A percentile compares a stretch with the other conserved stretches of the same genome.
Evolutionary conservation across 2,797 vertebrate species (phyloP).

Genomic region (Peromyscus attwateri): DNA sequence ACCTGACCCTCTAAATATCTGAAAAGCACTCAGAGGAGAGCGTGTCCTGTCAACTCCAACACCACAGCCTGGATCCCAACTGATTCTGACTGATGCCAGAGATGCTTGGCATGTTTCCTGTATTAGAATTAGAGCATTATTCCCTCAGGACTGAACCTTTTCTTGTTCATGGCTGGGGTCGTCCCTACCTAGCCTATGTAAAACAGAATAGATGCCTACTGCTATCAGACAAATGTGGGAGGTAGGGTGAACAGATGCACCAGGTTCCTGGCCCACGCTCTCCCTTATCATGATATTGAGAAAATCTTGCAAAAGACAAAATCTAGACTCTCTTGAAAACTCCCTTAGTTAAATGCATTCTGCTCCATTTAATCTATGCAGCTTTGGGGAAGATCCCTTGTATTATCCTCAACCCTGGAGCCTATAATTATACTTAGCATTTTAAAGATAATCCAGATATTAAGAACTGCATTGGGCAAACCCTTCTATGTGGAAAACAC

Average conservation of each 20-base stretch:
- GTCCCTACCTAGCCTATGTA: not conserved
- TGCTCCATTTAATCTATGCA: slow-evolving; percentile 29
- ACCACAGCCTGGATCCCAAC: not conserved
- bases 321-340: slow-evolving; percentile 47
- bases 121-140: not conserved
- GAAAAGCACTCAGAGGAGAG: not conserved
- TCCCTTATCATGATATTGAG: not conserved
- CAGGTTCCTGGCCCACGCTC: not conserved
- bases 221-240: not conserved
- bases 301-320: slow-evolving; percentile 4
- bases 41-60: not conserved
- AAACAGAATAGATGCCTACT: not conserved
- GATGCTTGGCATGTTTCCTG: not conserved
- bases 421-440: not conserved
- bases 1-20: not conserved
- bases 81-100: not conserved
- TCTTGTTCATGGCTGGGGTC: not conserved
- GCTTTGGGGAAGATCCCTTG: not conserved
- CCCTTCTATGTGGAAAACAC: not conserved
- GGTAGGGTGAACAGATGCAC: not conserved
- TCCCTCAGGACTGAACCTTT: not conserved
- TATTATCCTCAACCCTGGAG: not conserved
- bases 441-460: slow-evolving; percentile 3
- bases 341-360: slow-evolving; percentile 16
- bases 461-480: slow-evolving; percentile 18